Conservation (phyloP, 2,797 vertebrate genomes). For the Spinibarbus caldwelli region DNA sequence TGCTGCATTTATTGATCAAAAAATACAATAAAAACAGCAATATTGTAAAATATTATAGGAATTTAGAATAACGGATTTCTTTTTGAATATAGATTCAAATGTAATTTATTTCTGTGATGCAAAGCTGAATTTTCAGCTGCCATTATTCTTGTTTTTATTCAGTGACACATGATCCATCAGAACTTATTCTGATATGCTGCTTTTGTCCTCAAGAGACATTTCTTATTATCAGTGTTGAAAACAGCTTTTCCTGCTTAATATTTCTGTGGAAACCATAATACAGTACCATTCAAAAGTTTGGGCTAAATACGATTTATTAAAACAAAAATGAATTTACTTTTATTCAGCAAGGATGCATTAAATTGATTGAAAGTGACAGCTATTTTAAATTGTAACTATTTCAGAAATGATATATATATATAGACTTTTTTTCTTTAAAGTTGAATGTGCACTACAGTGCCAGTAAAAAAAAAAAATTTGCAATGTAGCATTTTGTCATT, state of each 20-base stretch:
- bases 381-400: not conserved
- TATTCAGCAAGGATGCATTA: too few relatives aligned
- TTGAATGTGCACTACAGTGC: not conserved
- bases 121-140: not conserved
- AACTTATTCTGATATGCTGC: too few relatives aligned
- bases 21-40: not conserved
- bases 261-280: not conserved
- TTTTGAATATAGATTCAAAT: not conserved
- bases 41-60: too few relatives aligned
- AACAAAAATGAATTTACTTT: not conserved
- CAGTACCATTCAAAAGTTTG: not conserved
- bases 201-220: too few relatives aligned
- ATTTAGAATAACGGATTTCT: not conserved
- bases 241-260: not conserved
- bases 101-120: not conserved
- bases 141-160: too few relatives aligned
- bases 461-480: not conserved
- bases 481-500: not conserved
- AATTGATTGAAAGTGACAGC: too few relatives aligned
- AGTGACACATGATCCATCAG: too few relatives aligned
- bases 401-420: not conserved
- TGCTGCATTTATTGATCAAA: not conserved
- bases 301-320: not conserved
- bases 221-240: too few relatives aligned
- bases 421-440: not conserved